These are phyloP conservation scores for Pocillopora grandis DNA, from an alignment of 92 coral and sea anemone species.

Conservation along the genomic window DNA sequence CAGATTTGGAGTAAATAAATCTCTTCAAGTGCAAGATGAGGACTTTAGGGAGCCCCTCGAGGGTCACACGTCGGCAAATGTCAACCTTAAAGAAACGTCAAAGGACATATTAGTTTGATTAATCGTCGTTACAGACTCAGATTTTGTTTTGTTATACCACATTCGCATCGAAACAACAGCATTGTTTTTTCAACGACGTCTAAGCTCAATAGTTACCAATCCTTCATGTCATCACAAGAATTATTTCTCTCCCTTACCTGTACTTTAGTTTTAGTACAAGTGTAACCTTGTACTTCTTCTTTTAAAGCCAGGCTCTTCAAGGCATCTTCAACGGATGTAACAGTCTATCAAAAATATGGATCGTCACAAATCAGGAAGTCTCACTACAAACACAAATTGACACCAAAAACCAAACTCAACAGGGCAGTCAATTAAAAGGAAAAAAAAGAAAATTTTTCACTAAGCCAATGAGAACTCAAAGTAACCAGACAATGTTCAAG, in stretches of 20 bases:
- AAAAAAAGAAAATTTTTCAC: no score
- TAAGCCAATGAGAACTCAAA: no score
- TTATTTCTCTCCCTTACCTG: slow-evolving; percentile 43
- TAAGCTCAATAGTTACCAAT: no score
- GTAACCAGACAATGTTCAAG: background rate
- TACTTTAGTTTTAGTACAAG: slow-evolving; percentile 85
- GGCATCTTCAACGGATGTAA: slow-evolving; percentile 87
- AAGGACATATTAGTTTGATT: no score
- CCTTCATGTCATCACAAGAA: no score
- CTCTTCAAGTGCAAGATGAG: slow-evolving; percentile 91
- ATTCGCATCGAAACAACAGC: no score
- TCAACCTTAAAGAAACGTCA: slow-evolving; percentile 61
- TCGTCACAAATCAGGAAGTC: background rate
- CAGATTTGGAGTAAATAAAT: slow-evolving; percentile 85
- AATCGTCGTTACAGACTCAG: no score
- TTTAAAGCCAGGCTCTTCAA: slow-evolving; percentile 78
- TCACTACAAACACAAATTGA: background rate
- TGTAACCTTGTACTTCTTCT: slow-evolving; percentile 95
- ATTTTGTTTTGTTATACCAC: no score
- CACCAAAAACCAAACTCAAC: no score
- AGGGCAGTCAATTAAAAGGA: no score
- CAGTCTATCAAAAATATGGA: slow-evolving; percentile 54
- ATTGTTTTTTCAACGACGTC: no score
- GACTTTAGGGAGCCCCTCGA: slow-evolving; percentile 87
- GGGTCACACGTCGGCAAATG: slow-evolving; percentile 83